Percentiles rank a stretch among this genome's conserved stretches.
Conservation (phyloP, 2,113 vertebrate genomes). For the Elaphurus davidianus region DNA sequence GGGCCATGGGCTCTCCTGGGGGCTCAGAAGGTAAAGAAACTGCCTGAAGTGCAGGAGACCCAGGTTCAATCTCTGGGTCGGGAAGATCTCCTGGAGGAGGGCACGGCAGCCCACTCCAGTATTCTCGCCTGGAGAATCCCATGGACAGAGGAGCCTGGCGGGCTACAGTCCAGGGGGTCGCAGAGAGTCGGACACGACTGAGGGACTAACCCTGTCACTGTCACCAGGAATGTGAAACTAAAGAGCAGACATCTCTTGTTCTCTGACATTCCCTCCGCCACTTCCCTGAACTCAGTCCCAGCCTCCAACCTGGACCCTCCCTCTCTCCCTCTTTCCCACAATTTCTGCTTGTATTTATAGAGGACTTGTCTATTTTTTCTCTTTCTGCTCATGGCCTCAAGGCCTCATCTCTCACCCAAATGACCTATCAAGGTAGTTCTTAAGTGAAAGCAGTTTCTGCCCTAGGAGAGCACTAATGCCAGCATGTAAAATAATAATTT, state of each 20-base stretch:
- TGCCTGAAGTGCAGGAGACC: background rate
- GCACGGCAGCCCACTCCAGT: background rate
- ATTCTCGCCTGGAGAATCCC: background rate
- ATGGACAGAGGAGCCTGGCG: background rate
- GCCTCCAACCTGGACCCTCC: background rate
- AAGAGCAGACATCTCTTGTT: background rate
- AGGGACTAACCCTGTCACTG: background rate
- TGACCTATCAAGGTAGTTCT: constrained; percentile 33
- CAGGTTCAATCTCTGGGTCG: background rate
- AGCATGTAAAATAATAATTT: constrained; percentile 34
- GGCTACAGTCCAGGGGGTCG: background rate
- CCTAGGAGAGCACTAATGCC: background rate
- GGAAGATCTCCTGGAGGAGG: background rate
- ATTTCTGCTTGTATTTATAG: background rate
- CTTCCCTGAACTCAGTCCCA: background rate
- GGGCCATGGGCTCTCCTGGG: background rate
- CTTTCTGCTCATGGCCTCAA: background rate
- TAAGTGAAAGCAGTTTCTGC: constrained; percentile 39
- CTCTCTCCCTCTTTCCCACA: background rate
- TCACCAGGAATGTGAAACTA: background rate
- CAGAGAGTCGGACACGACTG: background rate
- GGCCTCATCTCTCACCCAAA: constrained; percentile 45
- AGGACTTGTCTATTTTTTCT: background rate
- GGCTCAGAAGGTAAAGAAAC: background rate
- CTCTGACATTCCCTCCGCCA: background rate